Conservation (phyloP, 2,113 vertebrate genomes). For the Ondatra zibethicus region DNA sequence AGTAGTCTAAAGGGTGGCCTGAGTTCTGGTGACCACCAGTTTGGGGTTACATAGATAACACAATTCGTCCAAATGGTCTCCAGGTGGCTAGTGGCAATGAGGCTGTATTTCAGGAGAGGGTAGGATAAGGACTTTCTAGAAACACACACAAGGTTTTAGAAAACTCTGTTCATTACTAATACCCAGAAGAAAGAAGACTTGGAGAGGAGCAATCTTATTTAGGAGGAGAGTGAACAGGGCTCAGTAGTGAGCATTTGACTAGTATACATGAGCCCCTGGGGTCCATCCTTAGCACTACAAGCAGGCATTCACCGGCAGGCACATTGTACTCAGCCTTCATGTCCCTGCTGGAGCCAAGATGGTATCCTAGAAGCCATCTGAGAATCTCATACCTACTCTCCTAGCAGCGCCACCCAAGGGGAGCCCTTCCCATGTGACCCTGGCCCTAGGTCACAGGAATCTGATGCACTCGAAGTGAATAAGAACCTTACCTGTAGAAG, state of each 20-base stretch:
- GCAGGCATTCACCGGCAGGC: background rate
- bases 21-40: background rate
- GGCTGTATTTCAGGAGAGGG: background rate
- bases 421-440: background rate
- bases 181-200: background rate
- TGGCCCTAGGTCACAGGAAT: background rate
- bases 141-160: background rate
- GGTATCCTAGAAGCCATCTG: background rate
- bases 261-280: background rate
- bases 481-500: background rate
- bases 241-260: background rate
- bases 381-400: background rate
- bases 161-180: slow-evolving; percentile 37
- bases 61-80: background rate
- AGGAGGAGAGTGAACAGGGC: background rate
- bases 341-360: background rate
- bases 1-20: background rate
- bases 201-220: background rate
- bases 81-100: background rate
- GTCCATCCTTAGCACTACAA: background rate
- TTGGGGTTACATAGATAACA: background rate
- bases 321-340: background rate
- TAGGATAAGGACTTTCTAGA: background rate
- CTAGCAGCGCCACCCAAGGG: background rate
- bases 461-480: background rate